Conservation (phyloP, 2,113 vertebrate species). For the Diadophis punctatus region DNA sequence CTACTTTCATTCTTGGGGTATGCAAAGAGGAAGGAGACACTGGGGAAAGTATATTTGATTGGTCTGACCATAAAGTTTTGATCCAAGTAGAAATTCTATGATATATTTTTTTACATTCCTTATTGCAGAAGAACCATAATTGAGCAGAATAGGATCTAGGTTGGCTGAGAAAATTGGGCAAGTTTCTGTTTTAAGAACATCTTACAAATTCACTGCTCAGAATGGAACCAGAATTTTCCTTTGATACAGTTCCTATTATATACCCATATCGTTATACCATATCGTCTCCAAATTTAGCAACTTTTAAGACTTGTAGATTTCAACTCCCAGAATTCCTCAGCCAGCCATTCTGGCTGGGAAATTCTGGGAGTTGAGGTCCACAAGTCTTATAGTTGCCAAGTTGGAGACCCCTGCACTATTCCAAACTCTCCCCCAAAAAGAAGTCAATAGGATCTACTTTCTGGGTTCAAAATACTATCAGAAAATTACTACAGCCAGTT, state of each 20-base stretch:
- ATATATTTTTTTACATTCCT: background rate
- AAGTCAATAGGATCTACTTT: background rate
- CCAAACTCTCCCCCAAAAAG: background rate
- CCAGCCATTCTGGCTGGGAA: background rate
- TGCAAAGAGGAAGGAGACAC: background rate
- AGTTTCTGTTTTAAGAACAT: background rate
- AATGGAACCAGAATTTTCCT: background rate
- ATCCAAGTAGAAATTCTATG: too few species aligned
- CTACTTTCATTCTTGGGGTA: background rate
- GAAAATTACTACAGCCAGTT: background rate
- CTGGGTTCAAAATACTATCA: background rate
- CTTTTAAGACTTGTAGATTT: background rate
- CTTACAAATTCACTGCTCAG: background rate
- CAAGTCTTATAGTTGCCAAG: background rate
- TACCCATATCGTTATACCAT: background rate
- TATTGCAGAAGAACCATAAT: background rate
- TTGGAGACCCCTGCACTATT: background rate
- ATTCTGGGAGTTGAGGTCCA: background rate
- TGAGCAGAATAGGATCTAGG: background rate
- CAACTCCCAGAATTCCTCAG: background rate
- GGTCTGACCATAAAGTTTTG: background rate
- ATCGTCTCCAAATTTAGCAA: background rate
- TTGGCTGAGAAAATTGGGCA: background rate
- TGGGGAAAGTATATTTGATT: background rate
- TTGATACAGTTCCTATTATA: background rate